Base-by-base conservation (phyloP, 2,797 vertebrate species). In the Neomorphus geoffroyi region DNA sequence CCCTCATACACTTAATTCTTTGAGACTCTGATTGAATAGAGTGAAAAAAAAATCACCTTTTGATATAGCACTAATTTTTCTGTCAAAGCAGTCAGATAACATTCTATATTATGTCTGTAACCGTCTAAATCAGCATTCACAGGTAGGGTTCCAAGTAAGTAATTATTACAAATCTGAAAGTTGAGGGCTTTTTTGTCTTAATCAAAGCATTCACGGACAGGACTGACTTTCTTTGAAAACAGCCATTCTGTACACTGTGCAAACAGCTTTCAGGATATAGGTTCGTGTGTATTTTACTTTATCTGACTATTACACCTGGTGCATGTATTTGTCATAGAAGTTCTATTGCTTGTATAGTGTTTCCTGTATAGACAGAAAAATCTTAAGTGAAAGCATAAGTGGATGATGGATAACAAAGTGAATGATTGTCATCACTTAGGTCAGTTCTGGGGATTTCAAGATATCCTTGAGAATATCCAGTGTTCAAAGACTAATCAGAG, bases 381-480 rank as follows among this genome's bases (percentile, higher is more conserved):
- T 24, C 46, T 69, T 16, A 39, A 58, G 22, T 11, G 79, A 75
- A 81, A 70, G 28, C n/a, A 30, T 35, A 80, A 72, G 57, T 32
- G 57, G 41, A 30, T 67, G 33, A 65, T 43, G 39, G n/a, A 23
- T 86, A 67, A 72, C 32, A 35, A 53, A 71, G 18, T 9, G 7
- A 48, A 5, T 9, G 7, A 77, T 13, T 89, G 27, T 75, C 15
- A 53, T 51, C 16, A 5, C 17, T 82, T 70, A 86, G 0, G 0
- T 58, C 78, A 84, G 15, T 69, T 88, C 51, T 78, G 62, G 21
- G 37, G 54, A 60, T 80, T 86, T 88, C 54, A 91, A 61, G 70
- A 75, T 32, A 51, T 32, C 53, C 37, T 37, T 62, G 22, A 88
- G 62, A 43, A 79, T 71, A 82, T 8, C 23, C 27, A 39, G 24